Conservation (phyloP, 2,113 vertebrate species). For the Mirza zaza region DNA sequence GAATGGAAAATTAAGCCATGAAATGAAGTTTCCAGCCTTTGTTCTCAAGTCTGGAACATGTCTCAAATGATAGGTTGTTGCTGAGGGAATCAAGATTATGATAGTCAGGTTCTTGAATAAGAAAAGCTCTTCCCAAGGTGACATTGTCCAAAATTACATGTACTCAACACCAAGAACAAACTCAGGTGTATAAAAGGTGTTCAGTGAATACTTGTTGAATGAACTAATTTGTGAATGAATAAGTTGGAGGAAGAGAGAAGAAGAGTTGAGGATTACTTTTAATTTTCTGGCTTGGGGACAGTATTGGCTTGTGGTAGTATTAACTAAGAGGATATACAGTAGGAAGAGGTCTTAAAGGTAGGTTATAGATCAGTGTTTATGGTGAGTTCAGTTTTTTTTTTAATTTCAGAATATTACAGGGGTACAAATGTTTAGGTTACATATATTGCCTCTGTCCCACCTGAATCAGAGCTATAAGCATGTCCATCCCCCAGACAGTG, state of each 20-base stretch:
- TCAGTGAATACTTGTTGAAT: conserved; percentile 23
- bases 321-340: background rate
- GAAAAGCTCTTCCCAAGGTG: background rate
- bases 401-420: too few relatives aligned
- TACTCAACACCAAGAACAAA: background rate
- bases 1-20: conserved; percentile 43
- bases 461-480: too few relatives aligned
- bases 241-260: background rate
- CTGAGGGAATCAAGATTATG: conserved; percentile 55
- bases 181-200: background rate
- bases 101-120: conserved; percentile 17
- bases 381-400: background rate
- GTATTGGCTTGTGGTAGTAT: background rate
- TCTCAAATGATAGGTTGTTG: conserved; percentile 47
- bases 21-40: conserved; percentile 47
- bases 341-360: background rate
- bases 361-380: background rate
- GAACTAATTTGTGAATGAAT: background rate
- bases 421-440: too few relatives aligned
- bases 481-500: too few relatives aligned
- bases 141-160: background rate
- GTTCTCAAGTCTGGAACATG: conserved; percentile 56
- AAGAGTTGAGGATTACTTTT: background rate
- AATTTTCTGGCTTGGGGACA: background rate
- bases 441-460: too few relatives aligned